These are phyloP conservation scores for Ctenosaura bakeri DNA, from an alignment of 2,797 vertebrate genomes.

Conservation along the genomic window DNA sequence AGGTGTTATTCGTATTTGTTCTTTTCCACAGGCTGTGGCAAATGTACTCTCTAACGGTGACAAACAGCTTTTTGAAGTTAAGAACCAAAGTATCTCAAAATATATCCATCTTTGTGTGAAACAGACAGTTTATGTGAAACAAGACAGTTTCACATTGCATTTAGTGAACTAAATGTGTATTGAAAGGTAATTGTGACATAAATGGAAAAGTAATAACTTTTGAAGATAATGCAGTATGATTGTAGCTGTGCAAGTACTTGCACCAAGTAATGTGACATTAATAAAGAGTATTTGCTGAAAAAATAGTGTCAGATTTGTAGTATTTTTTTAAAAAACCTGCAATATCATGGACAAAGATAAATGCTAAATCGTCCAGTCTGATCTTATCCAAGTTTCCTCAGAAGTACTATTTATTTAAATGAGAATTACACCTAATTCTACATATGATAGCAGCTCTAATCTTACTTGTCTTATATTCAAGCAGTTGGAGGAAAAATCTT, in stretches of 20 bases:
- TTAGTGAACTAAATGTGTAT: not conserved
- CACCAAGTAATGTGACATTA: not conserved
- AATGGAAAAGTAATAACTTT: slow-evolving; percentile 24
- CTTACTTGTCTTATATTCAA: not conserved
- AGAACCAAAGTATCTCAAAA: slow-evolving; percentile 18
- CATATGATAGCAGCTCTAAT: not conserved
- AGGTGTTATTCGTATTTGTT: not conserved
- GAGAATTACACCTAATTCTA: not conserved
- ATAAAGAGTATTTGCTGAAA: not conserved
- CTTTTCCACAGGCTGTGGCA: not conserved
- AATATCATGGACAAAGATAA: not conserved
- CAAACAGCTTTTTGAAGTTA: not conserved
- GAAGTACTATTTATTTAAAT: not conserved
- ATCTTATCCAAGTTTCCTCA: not conserved
- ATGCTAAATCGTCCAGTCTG: not conserved
- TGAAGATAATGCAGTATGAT: slow-evolving; percentile 19
- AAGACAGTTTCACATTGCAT: not conserved
- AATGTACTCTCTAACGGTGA: not conserved
- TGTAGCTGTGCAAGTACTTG: not conserved
- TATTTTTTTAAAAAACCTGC: not conserved
- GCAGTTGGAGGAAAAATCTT: not conserved
- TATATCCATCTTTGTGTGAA: not conserved
- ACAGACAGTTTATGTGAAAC: no score
- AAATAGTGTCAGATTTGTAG: not conserved
- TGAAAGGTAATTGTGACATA: not conserved